phyloP scores from a whole-genome alignment of 2,797 vertebrate genomes.

The Etheostoma perlongum region DNA sequence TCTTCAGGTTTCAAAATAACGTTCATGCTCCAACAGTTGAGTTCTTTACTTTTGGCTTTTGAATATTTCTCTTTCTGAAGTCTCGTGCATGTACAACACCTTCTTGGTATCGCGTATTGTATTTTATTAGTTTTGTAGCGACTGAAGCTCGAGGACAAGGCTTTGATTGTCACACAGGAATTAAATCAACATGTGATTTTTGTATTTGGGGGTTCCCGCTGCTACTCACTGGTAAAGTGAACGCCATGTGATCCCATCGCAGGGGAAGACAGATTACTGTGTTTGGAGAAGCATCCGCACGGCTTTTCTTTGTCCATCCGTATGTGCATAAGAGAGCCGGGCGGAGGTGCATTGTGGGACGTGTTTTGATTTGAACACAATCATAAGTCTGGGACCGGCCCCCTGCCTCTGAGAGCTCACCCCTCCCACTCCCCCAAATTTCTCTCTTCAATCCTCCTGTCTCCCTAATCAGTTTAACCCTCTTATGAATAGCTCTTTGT shows the following conservation, averaged over 20 bases:
- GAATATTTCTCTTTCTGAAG: too few relatives aligned
- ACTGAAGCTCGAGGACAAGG: neutral
- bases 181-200: constrained; percentile 56
- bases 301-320: constrained; percentile 84
- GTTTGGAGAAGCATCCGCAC: constrained; percentile 77
- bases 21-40: too few relatives aligned
- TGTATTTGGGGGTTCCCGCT: constrained; percentile 49
- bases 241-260: constrained; percentile 63
- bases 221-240: constrained; percentile 41
- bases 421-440: constrained; percentile 81
- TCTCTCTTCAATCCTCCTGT: constrained; percentile 86
- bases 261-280: constrained; percentile 73
- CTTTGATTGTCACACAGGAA: constrained; percentile 27
- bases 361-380: constrained; percentile 91
- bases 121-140: constrained; percentile 10
- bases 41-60: too few relatives aligned
- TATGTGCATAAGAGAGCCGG: constrained; percentile 77
- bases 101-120: neutral
- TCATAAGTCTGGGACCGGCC: constrained; percentile 80
- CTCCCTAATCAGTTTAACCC: constrained; percentile 88
- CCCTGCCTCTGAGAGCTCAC: constrained; percentile 75
- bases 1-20: too few relatives aligned
- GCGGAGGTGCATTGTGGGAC: constrained; percentile 86
- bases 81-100: neutral
- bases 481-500: constrained; percentile 91